These are phyloP conservation scores for Tychaedon coryphoeus DNA, from an alignment of 2,113 vertebrate species.

Conservation along the genomic window DNA sequence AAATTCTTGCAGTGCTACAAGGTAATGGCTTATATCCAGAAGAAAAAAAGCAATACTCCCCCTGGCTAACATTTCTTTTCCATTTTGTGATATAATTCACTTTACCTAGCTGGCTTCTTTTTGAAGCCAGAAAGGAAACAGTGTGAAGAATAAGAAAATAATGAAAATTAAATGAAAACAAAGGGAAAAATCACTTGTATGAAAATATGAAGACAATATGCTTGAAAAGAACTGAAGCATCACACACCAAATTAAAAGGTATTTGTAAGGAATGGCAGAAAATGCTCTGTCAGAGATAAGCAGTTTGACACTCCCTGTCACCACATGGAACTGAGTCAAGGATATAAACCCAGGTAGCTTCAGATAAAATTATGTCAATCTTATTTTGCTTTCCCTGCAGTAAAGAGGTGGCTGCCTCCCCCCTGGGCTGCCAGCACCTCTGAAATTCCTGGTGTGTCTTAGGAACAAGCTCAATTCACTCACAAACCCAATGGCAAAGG, in stretches of 20 bases:
- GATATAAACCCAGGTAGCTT: neutral
- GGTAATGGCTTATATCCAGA: neutral
- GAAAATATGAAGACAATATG: neutral
- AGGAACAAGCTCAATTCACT: neutral
- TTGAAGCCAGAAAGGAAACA: neutral
- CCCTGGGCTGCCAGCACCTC: neutral
- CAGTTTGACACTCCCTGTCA: neutral
- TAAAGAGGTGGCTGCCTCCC: neutral
- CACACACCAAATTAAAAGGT: neutral
- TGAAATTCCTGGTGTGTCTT: neutral
- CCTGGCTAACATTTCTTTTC: neutral
- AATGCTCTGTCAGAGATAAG: neutral
- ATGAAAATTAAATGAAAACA: neutral
- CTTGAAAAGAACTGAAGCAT: neutral
- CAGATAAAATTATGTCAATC: neutral
- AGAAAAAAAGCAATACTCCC: neutral
- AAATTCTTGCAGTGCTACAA: neutral
- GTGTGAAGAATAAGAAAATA: neutral
- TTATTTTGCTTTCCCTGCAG: neutral
- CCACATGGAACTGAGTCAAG: neutral
- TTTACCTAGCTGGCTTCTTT: neutral
- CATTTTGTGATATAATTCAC: neutral
- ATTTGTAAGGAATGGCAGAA: neutral
- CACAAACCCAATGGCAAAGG: neutral
- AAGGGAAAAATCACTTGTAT: neutral